phyloP scores from a whole-genome alignment of 2,113 vertebrate genomes.

The Pterocles gutturalis region DNA sequence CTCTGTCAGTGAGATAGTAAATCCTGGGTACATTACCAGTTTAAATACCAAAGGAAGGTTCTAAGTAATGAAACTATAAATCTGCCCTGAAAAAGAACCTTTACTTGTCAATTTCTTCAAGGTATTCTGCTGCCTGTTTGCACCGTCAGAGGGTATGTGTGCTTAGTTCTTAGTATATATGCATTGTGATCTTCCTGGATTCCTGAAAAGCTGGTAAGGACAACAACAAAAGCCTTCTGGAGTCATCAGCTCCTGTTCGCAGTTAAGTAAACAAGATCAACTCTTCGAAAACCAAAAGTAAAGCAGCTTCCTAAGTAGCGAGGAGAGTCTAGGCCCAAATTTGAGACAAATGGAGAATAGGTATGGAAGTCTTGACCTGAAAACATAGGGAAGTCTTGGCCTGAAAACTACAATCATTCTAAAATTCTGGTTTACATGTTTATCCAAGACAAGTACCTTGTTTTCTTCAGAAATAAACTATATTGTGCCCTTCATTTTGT shows the following conservation, averaged over 20 bases:
- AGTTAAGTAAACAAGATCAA: background rate
- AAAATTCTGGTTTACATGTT: background rate
- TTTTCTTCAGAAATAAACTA: background rate
- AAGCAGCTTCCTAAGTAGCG: background rate
- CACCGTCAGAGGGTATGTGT: rapidly evolving
- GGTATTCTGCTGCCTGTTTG: background rate
- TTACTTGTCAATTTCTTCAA: background rate
- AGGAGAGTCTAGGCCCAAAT: background rate
- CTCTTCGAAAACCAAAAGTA: background rate
- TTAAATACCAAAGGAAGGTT: background rate
- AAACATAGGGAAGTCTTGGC: background rate
- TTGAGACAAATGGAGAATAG: background rate
- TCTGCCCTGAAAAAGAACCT: background rate
- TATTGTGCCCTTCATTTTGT: background rate
- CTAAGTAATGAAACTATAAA: background rate
- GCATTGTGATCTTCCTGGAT: background rate
- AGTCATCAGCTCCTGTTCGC: background rate
- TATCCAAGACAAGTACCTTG: background rate
- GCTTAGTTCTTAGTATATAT: background rate
- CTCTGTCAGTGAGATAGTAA: background rate
- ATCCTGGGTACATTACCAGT: background rate
- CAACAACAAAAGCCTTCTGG: background rate
- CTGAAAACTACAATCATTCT: background rate
- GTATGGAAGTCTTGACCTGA: background rate
- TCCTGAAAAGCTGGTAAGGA: background rate